Conservation (phyloP, 1,140 invertebrate species). For the Meloidogyne exigua region DNA sequence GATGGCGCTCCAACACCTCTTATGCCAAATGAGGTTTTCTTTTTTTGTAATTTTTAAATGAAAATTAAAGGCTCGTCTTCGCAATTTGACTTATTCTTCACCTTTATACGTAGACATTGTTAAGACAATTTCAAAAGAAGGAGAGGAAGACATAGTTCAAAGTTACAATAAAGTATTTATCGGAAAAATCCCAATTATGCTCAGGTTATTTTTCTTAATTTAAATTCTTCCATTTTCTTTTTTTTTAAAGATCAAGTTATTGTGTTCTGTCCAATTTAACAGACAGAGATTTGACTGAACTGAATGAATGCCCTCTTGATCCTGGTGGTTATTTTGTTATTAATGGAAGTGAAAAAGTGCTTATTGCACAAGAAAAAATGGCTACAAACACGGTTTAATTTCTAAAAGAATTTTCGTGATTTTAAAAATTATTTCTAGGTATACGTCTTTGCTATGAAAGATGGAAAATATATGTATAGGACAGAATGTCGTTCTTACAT, state of each 20-base stretch:
- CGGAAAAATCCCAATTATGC: constrained; percentile 98
- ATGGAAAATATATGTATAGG: constrained; percentile 90
- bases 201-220: constrained; percentile 68
- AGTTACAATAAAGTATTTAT: constrained; percentile 96
- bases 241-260: constrained; percentile 77
- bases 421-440: constrained; percentile 78
- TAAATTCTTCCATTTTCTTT: background rate
- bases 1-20: constrained; percentile 95
- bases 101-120: constrained; percentile 97
- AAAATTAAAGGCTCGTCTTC: constrained; percentile 46
- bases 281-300: constrained; percentile 94
- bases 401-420: no score
- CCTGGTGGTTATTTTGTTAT: constrained; percentile 95
- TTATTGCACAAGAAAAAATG: constrained; percentile 99
- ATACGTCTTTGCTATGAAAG: constrained; percentile 97
- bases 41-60: constrained; percentile 37
- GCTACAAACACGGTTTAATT: constrained; percentile 76
- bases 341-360: constrained; percentile 88
- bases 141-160: constrained; percentile 84
- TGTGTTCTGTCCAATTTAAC: constrained; percentile 86
- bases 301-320: constrained; percentile 97
- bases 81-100: constrained; percentile 76
- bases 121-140: constrained; percentile 86
- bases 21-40: constrained; percentile 93
- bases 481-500: constrained; percentile 90